These are phyloP conservation scores for Drosophila yakuba DNA, from an alignment of 1,140 invertebrate genomes.

Conservation along the genomic window DNA sequence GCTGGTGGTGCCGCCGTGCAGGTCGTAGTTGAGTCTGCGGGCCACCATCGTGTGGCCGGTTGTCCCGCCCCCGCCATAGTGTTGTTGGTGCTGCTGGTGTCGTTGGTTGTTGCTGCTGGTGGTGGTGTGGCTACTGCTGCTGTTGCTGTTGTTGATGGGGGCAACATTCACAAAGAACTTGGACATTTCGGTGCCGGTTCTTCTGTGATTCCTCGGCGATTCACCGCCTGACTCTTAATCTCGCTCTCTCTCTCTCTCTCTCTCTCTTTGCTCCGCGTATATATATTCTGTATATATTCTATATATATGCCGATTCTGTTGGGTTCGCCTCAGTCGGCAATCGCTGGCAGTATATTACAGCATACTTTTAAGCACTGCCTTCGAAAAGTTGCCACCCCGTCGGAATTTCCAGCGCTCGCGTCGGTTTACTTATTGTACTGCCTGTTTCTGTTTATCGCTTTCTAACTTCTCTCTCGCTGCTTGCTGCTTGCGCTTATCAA, in stretches of 20 bases:
- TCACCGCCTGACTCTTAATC: conserved; percentile 9
- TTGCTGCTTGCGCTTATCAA: conserved; percentile 78
- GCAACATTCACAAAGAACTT: conserved; percentile 74
- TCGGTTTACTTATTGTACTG: conserved; percentile 68
- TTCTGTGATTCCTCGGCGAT: conserved; percentile 11
- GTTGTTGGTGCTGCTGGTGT: conserved; percentile 41
- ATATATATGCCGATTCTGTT: conserved; percentile 23
- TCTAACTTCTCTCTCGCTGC: conserved; percentile 13
- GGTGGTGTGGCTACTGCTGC: conserved; percentile 31
- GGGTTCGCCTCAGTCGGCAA: conserved; percentile 26
- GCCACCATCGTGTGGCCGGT: conserved; percentile 45
- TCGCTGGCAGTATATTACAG: conserved; percentile 38
- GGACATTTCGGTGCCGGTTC: conserved; percentile 75
- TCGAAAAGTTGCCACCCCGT: conserved; percentile 56
- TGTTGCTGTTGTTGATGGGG: conserved; percentile 51
- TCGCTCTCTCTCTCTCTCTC: conserved; percentile 20
- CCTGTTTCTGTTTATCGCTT: conserved; percentile 43
- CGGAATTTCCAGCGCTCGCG: conserved; percentile 32
- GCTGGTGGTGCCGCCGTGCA: conserved; percentile 42
- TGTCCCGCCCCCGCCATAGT: conserved; percentile 45
- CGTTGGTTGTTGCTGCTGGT: conserved; percentile 48
- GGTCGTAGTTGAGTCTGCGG: conserved; percentile 67
- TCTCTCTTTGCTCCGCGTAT: conserved; percentile 2
- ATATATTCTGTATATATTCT: conserved; percentile 5
- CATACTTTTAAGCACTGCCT: conserved; percentile 66